These are phyloP conservation scores for Nomada fabriciana DNA, from an alignment of 2,888 invertebrate genomes.

Conservation along the genomic window DNA sequence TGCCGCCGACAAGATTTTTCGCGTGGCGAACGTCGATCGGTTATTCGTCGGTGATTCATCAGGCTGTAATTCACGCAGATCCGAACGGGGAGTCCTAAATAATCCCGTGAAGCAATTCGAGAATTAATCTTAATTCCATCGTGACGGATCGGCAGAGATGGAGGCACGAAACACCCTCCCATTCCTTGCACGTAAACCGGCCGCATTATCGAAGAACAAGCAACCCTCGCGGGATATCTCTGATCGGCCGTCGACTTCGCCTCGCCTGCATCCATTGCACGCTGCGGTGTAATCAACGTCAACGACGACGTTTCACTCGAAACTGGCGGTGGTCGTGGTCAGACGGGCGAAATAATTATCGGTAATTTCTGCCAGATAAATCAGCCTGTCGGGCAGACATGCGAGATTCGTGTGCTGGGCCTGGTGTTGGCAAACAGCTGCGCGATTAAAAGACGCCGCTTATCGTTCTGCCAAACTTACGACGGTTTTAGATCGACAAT, in stretches of 20 bases:
- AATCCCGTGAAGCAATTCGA: slow-evolving; percentile 40
- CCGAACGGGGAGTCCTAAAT: slow-evolving; percentile 17
- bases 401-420: slow-evolving; percentile 42
- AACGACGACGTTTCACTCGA: slow-evolving; percentile 51
- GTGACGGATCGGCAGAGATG: slow-evolving; percentile 6
- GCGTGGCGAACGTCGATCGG: neutral
- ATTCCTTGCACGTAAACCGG: slow-evolving; percentile 45
- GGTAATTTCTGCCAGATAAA: slow-evolving; percentile 62
- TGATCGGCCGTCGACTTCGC: slow-evolving; percentile 42
- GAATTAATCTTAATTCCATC: slow-evolving; percentile 52
- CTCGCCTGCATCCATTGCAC: slow-evolving; percentile 12
- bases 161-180: slow-evolving; percentile 29
- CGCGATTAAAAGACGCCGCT: slow-evolving; percentile 51
- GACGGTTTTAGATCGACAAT: no score
- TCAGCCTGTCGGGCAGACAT: slow-evolving; percentile 51
- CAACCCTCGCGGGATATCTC: slow-evolving; percentile 51
- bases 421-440: slow-evolving; percentile 41
- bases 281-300: slow-evolving; percentile 53
- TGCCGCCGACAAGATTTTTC: slow-evolving; percentile 5
- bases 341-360: slow-evolving; percentile 66
- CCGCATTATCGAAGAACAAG: slow-evolving; percentile 49
- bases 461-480: slow-evolving; percentile 1
- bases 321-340: slow-evolving; percentile 24
- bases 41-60: slow-evolving; percentile 16
- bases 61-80: slow-evolving; percentile 19